Evolutionary conservation across 30 jellyfish, hydroid and myxozoan species (phyloP), one percentile per base, ranked within the genome.

Genomic region (Calvadosia cruxmelitensis): DNA sequence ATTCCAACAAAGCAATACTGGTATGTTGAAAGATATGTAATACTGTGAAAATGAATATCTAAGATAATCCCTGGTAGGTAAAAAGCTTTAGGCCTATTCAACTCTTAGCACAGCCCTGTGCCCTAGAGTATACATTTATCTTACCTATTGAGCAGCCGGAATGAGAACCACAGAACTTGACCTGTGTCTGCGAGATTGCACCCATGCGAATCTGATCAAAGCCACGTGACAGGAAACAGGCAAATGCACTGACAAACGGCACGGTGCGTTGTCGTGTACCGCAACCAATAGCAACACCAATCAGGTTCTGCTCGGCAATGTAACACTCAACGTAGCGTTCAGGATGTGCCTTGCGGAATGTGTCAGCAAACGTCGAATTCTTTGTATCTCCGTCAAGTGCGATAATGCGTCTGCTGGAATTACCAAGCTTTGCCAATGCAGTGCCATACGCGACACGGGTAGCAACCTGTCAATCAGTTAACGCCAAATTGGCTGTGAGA

Each of bases 121-220:
- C n/a, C n/a, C n/a, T n/a, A n/a, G n/a, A 42, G 57, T 10, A 42
- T 42, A 42, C 10, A 42, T 20, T 10, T 20, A 1, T 27, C 80
- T 15, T 49, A 85, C 96, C 98, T 27, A 90, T 90, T 1, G 98
- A 90, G 27, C 80, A 92, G 52, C 98, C 98, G 52, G 81, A 82
- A 62, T 90, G 98, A 29, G 98, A 81, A 33, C 98, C 98, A 50
- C 81, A 78, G 70, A 90, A 72, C 57, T 90, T 90, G 34, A 78
- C 51, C 49, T 78, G 83, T 0, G 95, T 81, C 83, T 83, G 89
- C 3, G 98, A 90, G 49, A 90, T 90, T 0, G 95, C 98, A 0
- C 95, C 98, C 98, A 90, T 90, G 64, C 98, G 78, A 48, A 90
- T 81, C 74, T 90, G 98, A 63, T 90, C 98, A 78, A 51, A 90